These are phyloP conservation scores for Meriones unguiculatus DNA, from an alignment of 2,113 vertebrate species.

Conservation along the genomic window DNA sequence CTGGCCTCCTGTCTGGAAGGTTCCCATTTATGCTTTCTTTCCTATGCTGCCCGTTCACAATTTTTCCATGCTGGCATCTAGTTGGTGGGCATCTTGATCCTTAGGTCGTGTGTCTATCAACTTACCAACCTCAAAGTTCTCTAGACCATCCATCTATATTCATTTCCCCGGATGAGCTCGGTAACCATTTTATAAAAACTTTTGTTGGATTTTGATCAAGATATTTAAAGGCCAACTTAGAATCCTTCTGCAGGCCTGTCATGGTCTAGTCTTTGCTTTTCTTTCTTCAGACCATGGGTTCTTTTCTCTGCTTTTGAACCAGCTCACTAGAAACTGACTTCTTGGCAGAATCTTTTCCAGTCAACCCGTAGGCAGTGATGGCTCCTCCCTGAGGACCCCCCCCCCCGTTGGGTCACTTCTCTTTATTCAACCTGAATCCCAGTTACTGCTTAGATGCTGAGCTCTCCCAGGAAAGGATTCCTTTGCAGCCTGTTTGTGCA, in stretches of 20 bases:
- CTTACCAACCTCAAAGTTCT: not conserved
- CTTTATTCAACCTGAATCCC: not conserved
- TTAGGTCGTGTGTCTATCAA: not conserved
- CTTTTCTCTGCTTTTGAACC: not conserved
- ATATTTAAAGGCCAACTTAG: not conserved
- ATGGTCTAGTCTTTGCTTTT: not conserved
- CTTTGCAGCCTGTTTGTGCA: not conserved
- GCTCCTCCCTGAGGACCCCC: not conserved
- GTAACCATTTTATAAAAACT: slow-evolving; percentile 4
- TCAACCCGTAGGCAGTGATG: not conserved
- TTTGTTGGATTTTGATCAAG: not conserved
- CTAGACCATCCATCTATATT: not conserved
- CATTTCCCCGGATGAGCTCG: not conserved
- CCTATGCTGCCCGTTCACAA: not conserved
- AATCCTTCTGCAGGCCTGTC: not conserved
- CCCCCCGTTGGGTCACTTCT: not conserved
- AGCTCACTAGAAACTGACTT: not conserved
- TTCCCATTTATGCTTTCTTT: not conserved
- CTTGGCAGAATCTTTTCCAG: not conserved
- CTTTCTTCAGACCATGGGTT: not conserved
- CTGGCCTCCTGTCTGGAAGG: not conserved
- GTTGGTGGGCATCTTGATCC: not conserved
- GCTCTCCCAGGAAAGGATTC: not conserved
- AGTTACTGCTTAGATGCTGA: not conserved
- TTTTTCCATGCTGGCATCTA: not conserved